These are phyloP conservation scores for Cisticola juncidis DNA, from an alignment of 2,113 vertebrate genomes.

Conservation along the genomic window DNA sequence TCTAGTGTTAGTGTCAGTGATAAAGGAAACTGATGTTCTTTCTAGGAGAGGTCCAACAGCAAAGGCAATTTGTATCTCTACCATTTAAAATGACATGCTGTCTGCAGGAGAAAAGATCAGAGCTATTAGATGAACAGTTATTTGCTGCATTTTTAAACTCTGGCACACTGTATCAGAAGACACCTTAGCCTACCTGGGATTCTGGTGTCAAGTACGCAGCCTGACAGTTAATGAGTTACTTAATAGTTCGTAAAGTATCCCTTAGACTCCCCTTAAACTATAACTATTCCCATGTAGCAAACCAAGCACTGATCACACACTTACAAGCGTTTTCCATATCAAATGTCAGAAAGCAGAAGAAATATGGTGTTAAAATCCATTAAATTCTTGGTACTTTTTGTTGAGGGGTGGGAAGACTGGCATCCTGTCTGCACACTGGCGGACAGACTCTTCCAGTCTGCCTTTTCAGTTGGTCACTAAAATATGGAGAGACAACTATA, in stretches of 20 bases:
- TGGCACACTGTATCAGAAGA: neutral
- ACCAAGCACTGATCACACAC: neutral
- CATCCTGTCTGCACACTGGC: neutral
- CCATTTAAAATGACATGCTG: neutral
- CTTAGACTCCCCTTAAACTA: neutral
- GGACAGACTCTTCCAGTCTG: neutral
- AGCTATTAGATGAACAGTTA: neutral
- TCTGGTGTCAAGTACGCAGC: neutral
- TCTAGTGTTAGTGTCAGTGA: neutral
- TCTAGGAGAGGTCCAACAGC: neutral
- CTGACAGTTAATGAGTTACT: slow-evolving; percentile 43
- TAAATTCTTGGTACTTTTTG: neutral
- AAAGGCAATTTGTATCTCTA: neutral
- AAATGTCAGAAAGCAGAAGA: neutral
- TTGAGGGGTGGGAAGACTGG: neutral
- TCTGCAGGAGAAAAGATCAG: neutral
- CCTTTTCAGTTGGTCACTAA: neutral
- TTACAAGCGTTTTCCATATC: neutral
- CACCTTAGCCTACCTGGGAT: neutral
- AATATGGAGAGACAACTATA: neutral
- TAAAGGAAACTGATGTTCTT: neutral
- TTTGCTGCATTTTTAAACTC: slow-evolving; percentile 15
- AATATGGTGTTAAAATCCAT: neutral
- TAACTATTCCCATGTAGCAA: slow-evolving; percentile 8
- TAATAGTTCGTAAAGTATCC: slow-evolving; percentile 32